Evolutionary conservation across 92 coral and sea anemone genomes (phyloP), one percentile per base, ranked within the genome.

Genomic region (Epizoanthus rinbou): DNA sequence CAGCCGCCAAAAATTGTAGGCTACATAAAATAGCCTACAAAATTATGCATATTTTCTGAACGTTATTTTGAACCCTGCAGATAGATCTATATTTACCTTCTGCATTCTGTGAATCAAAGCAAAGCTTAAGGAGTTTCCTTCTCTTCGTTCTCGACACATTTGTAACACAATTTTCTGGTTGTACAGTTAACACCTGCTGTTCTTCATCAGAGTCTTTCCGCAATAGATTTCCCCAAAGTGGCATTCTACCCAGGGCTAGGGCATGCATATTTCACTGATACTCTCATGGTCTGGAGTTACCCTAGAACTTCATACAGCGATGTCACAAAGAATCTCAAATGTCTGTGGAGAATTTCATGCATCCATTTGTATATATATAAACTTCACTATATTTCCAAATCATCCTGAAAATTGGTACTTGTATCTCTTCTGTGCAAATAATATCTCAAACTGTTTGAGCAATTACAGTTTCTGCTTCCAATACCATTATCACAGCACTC

Each of bases 121-220:
- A 78, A 78, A 78, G 71, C 82, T 59, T 78, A 57, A 78, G 69
- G 64, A 78, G 15, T 59, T 78, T 78, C 24, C 82, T 62, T 62
- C 56, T 62, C 82, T 41, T 78, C 13, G 22, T 17, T 14, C 52
- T 62, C 9, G 82, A 59, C 23, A 59, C 81, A 76, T 58, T 75
- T 57, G 50, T 75, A 56, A 75, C 45, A 75, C 25, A 54, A 64
- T 37, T 75, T 33, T 75, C 82, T 78, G 82, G 54, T 16, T 78
- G 82, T 3, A 21, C 31, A 60, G 82, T 78, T 57, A 78, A 18
- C 7, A 22, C 82, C 71, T 60, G 69, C 45, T 19, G 58, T 22
- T 78, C 82, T 37, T 78, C 82, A 62, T 78, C 82, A 41, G 19
- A 22, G 64, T 22, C 64, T 18, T 78, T 78, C 63, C 82, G 69